Base-by-base conservation (phyloP, 2,888 invertebrate genomes). In the Tachina grossa region DNA sequence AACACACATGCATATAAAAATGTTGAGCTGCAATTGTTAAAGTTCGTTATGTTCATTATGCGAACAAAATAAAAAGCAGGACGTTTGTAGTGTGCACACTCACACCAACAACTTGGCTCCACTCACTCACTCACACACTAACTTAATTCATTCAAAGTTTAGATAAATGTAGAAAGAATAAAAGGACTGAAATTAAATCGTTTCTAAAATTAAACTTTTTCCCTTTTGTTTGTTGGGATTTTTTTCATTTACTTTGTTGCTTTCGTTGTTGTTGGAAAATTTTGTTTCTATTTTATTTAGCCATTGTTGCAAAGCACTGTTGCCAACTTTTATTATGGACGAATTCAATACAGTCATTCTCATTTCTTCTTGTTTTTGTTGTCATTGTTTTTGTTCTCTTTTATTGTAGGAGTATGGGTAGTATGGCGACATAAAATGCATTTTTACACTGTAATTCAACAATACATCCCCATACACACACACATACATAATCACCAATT, bases 341-440 rank as follows among this genome's bases (percentile, higher is more conserved):
- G 61, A 65, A 65, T 57, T 77, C 66, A 87, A 87, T 86, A 86
- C 85, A 79, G 81, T 85, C 83, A 87, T 88, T 82, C 87, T 82
- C 87, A 84, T 79, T 11, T 16, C 43, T 86, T 84, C 63, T 84
- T 77, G 57, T 83, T 83, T 53, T 68, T 63, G 49, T 41, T 71
- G 31, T 3, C 57, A 53, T 72, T 77, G 41, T 57, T 80, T 43
- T n/a, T 49, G 39, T 55, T 49, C 10, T 47, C 41, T 14, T 19
- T 51, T 69, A 45, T 61, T 61, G 22, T 13, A 39, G n/a, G 53
- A 43, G 71, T 71, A 63, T 69, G 39, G 59, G 47, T 53, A 63
- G 74, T 16, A 69, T 63, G 51, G 14, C 63, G 47, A 75, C 47
- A 71, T 53, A 55, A 53, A 43, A 65, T 71, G 66, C 69, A 63